Percentiles rank a stretch among this genome's conserved stretches.
Evolutionary conservation across 2,113 vertebrate genomes (phyloP).

Genomic region (Trichechus manatus): DNA sequence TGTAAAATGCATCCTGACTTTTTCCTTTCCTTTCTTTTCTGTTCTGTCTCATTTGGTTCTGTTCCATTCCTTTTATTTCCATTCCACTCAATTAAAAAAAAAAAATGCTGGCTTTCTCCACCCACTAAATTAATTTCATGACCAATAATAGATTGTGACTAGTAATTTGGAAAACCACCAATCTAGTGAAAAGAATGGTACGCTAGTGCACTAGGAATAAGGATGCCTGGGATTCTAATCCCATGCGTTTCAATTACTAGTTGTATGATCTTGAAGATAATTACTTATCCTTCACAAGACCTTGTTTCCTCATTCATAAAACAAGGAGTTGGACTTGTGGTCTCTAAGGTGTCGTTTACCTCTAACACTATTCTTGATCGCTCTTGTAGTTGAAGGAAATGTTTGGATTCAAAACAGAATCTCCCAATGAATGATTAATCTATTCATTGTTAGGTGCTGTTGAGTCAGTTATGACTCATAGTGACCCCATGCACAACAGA

Average conservation of each 20-base stretch:
- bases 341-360: neutral
- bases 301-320: neutral
- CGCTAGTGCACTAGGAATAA: neutral
- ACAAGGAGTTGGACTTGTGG: neutral
- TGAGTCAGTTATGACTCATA: no score
- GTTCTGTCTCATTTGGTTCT: neutral
- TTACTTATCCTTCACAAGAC: neutral
- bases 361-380: neutral
- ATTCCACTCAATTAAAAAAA: neutral
- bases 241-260: neutral
- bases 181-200: neutral
- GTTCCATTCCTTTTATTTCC: neutral
- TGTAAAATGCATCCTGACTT: neutral
- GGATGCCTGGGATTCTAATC: neutral
- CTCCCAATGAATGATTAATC: neutral
- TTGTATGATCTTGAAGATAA: neutral
- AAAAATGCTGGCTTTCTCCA: neutral
- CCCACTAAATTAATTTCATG: neutral
- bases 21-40: neutral
- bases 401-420: neutral
- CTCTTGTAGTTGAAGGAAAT: neutral
- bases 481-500: no score
- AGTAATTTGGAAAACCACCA: neutral
- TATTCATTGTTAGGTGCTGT: conserved; percentile 30
- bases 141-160: neutral